A percentile compares a stretch with the other conserved stretches of the same genome.
phyloP scores from a whole-genome alignment of 2,888 invertebrate genomes.

The Apotomis betuletana region DNA sequence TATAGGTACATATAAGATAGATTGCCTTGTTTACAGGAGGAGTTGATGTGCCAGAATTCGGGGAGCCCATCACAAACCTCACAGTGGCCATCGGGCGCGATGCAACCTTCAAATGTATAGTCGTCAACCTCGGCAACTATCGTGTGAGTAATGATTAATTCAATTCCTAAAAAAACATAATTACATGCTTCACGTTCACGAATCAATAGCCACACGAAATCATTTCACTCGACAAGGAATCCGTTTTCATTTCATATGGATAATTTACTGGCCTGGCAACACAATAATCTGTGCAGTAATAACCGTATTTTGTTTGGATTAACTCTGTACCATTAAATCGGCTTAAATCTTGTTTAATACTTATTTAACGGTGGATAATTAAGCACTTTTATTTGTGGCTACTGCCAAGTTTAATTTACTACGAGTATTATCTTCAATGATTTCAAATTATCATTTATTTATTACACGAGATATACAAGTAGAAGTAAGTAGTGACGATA shows the following conservation, averaged over 20 bases:
- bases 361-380: slow-evolving; percentile 16
- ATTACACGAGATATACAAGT: too few relatives aligned
- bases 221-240: not conserved
- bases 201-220: slow-evolving; percentile 10
- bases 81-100: slow-evolving; percentile 93
- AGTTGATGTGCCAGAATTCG: slow-evolving; percentile 91
- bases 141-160: slow-evolving; percentile 85
- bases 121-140: slow-evolving; percentile 93
- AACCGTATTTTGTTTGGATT: slow-evolving; percentile 26
- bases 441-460: not conserved
- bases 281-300: slow-evolving; percentile 29
- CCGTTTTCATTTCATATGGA: not conserved
- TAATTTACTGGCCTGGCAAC: slow-evolving; percentile 19
- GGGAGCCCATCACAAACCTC: slow-evolving; percentile 91
- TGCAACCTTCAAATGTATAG: slow-evolving; percentile 94
- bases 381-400: slow-evolving; percentile 5
- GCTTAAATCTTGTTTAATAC: slow-evolving; percentile 16
- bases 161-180: not conserved
- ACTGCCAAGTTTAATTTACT: not conserved
- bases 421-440: not conserved
- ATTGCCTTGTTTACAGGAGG: slow-evolving; percentile 77
- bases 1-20: not conserved
- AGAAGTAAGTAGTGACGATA: too few relatives aligned
- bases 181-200: slow-evolving; percentile 8
- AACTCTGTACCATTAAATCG: slow-evolving; percentile 18